Evolutionary conservation across 35 echinoderm and acorn worm species (phyloP).

Genomic region (Ptychodera flava): DNA sequence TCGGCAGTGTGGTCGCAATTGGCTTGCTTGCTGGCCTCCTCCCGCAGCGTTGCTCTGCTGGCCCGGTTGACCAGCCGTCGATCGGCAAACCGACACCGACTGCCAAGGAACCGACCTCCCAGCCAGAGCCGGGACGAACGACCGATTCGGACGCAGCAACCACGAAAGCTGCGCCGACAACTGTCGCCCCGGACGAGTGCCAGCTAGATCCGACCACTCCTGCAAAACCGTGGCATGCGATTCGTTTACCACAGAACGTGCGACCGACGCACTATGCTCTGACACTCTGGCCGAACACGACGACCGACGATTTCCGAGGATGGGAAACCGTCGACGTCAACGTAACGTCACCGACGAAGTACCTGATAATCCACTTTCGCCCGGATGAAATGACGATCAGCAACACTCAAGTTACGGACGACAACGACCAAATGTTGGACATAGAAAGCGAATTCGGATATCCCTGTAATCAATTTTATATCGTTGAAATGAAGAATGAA

Average conservation of each 20-base stretch:
- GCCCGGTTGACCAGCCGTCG: no score
- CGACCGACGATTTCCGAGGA: conserved; percentile 49
- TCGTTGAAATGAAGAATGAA: conserved; percentile 37
- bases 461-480: conserved; percentile 58
- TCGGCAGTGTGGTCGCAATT: not conserved
- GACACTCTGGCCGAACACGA: conserved; percentile 55
- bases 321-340: conserved; percentile 35
- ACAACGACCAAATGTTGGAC: not conserved
- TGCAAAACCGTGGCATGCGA: conserved; percentile 26
- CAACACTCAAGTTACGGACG: conserved; percentile 16
- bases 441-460: conserved; percentile 12
- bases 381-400: conserved; percentile 36
- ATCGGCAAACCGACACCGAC: no score
- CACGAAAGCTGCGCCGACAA: not conserved
- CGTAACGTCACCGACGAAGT: conserved; percentile 2
- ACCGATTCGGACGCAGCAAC: not conserved
- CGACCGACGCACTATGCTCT: conserved; percentile 51
- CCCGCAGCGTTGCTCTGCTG: not conserved
- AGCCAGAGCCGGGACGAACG: no score
- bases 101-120: no score
- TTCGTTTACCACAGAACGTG: conserved; percentile 47
- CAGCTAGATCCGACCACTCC: not conserved
- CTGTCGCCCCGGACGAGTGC: not conserved
- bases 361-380: not conserved
- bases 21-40: not conserved